Base-by-base conservation (phyloP, 2,797 vertebrate genomes). In the Loris lydekkerianus region DNA sequence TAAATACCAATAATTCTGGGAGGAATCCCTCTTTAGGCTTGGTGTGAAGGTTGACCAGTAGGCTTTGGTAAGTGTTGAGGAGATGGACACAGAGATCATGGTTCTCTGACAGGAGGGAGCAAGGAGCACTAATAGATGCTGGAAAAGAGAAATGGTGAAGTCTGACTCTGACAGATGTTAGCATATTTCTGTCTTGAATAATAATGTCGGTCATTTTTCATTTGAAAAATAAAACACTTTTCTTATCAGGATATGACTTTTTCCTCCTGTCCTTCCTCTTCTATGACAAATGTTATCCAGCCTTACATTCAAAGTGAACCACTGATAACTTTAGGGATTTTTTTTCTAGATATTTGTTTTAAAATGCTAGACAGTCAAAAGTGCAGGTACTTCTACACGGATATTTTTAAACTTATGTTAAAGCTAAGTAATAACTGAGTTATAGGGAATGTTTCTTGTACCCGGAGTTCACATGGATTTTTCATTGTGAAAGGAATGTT, bases 171-270 rank as follows among this genome's bases (percentile, higher is more conserved):
- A 61, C 10, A 75, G 37, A 40, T 70, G 21, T 85, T 78, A 92
- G 40, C 8, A 14, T 82, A 46, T 70, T 89, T 89, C 88, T 88
- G 2, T 96, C 70, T 25, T 65, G 29, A 94, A 43, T 83, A n/a
- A 23, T 61, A 61, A 21, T 56, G 21, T 25, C 18, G 17, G n/a
- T n/a, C 60, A 25, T 40, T 72, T 95, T 88, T 92, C 31, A 31
- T 56, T 80, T 85, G 18, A 1, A 40, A 61, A 87, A 90, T 63
- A 29, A 69, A 65, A 13, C 10, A 58, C 14, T 89, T 27, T n/a
- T 89, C 15, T 73, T 65, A 56, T 27, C 77, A 82, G n/a, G n/a
- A 4, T 86, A 11, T 75, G 31, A 92, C n/a, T 29, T 53, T 13
- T 34, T 31, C 58, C 21, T 11, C 20, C 34, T 53, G 21, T 40